phyloP scores from a whole-genome alignment of 2,797 vertebrate species.

The Ptychadena robeensis region DNA sequence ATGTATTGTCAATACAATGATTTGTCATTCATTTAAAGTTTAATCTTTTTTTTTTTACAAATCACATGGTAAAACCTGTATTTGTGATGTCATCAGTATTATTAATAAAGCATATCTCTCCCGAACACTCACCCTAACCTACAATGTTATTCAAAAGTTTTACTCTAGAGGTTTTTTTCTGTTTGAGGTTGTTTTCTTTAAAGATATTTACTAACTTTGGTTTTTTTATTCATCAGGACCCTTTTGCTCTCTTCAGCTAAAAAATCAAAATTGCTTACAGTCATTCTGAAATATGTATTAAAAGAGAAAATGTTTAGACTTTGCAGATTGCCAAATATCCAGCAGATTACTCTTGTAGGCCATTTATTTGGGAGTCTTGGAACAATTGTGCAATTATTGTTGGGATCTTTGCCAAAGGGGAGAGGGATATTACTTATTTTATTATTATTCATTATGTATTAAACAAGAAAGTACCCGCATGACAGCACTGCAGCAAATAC shows the following conservation, averaged over 20 bases:
- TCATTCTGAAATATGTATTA: background rate
- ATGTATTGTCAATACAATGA: no score
- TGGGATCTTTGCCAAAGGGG: background rate
- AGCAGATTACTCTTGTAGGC: background rate
- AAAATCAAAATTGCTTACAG: background rate
- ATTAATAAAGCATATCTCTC: no score
- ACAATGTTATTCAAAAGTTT: no score
- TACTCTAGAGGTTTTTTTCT: no score
- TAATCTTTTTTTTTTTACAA: no score
- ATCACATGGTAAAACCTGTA: no score
- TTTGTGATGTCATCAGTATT: no score
- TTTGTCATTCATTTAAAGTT: no score
- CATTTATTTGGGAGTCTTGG: background rate
- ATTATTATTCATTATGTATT: background rate
- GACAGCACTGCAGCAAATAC: background rate
- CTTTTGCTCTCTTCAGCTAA: background rate
- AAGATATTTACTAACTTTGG: no score
- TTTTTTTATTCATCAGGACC: no score
- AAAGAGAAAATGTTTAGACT: background rate
- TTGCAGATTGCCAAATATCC: background rate
- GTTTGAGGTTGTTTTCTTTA: no score
- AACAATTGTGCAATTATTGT: background rate
- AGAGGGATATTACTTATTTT: background rate
- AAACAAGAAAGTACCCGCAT: background rate
- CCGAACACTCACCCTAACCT: no score